Base-by-base conservation (phyloP, 2,888 invertebrate species). In the Sphaerophoria taeniata region DNA sequence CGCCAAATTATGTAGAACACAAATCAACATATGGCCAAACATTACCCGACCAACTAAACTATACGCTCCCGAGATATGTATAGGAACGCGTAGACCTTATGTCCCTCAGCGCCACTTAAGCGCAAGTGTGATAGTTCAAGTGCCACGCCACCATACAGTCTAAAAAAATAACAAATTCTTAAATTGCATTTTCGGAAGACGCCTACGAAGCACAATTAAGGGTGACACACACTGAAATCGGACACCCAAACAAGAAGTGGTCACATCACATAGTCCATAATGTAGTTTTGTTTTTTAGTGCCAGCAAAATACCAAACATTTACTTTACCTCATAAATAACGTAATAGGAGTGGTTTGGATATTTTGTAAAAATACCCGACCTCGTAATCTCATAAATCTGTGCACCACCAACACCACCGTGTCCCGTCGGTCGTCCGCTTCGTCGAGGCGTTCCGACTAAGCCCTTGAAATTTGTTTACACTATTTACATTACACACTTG, bases 381-480 rank as follows among this genome's bases (percentile, higher is more conserved):
- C 86, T 86, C 72, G 86, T 65, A 78, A 74, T 82, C 86, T 74
- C 86, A 82, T 86, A 86, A 86, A 86, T 86, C 85, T 85, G 49
- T 45, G 31, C 73, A 43, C 9, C 43, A 9, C 43, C 43, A 43
- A 1, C 24, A 24, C 24, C 24, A 24, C 24, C 24, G 24, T 24
- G 24, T 24, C 24, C 1, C 24, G 24, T 24, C 24, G 24, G 24
- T 24, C 24, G 24, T 24, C 24, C 24, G 24, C 24, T 1, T 24
- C 70, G 75, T 72, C 84, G 45, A 77, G 81, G 86, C 86, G 78
- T 86, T 86, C 78, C 86, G 60, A 78, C 70, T 82, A 82, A 86
- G 86, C 86, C 77, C 86, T 86, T 82, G 77, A 86, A 86, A 86
- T 86, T 86, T 86, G 86, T 86, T 86, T 86, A 82, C 78, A 86